Evolutionary conservation across 1,140 invertebrate species (phyloP), one percentile per base, ranked within the genome.

Genomic region (Bactericera cockerelli): DNA sequence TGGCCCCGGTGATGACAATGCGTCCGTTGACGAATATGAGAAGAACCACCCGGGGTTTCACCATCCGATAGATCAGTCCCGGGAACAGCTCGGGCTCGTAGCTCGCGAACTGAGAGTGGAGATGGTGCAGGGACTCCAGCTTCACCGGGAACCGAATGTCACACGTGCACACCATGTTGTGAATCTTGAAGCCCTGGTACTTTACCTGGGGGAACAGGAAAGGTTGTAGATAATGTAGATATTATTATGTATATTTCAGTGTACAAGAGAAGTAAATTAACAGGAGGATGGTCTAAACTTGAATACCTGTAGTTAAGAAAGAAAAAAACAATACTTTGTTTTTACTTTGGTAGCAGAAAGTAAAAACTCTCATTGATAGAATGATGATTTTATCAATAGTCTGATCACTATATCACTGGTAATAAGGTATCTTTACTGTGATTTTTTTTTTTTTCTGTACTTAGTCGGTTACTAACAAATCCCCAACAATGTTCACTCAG

Each of bases 11-110:
- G 56, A 97, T 81, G 1, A 96, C 91, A 62, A 98, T 83, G 81
- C 98, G 98, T 57, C 95, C 95, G 74, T 94, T 96, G 1, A 98
- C 93, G 78, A 98, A 98, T 72, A 98, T 96, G 1, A 99, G 75
- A 24, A 99, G 73, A 0, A 98, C 95, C 59, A 98, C 87, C 67
- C 91, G 82, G 6, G 96, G 96, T 66, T 90, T 86, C 16, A 98
- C 87, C 90, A 99, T 93, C 67, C 96, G 79, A 72, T 99, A 99
- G 60, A 98, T 96, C 31, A 98, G 78, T 24, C 94, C 95, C 49
- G 96, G 93, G 75, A 99, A 99, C 56, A 99, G 71, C 73, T 91
- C 88, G 14, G 88, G 88, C 71, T 91, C 88, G 66, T 90, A 90
- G 60, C 79, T 81, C 61, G 69, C 75, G 70, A 99, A 99, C 71